Percentiles rank a stretch among this genome's conserved stretches.
phyloP scores from a whole-genome alignment of 2,113 vertebrate species.

The Ciconia maguari region DNA sequence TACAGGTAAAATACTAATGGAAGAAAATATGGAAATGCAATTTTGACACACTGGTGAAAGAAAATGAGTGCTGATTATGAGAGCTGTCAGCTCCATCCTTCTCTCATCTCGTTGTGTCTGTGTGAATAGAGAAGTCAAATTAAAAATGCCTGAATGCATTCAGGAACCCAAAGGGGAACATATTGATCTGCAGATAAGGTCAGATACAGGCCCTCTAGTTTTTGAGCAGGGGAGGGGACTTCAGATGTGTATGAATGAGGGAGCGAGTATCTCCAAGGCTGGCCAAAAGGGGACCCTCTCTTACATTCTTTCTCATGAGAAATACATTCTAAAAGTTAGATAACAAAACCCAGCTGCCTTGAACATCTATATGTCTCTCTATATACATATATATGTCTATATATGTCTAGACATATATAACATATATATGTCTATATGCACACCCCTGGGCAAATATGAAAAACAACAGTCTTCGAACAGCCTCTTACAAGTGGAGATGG shows the following conservation, averaged over 20 bases:
- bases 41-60: neutral
- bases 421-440: neutral
- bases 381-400: too few relatives aligned
- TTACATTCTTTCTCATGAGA: neutral
- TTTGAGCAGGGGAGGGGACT: neutral
- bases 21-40: conserved; percentile 30
- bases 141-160: conserved; percentile 21
- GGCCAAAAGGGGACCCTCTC: neutral
- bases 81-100: conserved; percentile 33
- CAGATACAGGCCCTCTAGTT: neutral
- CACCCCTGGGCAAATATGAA: neutral
- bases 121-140: conserved; percentile 58
- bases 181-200: neutral
- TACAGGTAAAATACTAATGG: neutral
- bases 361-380: neutral
- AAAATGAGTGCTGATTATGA: conserved; percentile 40
- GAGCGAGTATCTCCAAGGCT: neutral
- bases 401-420: too few relatives aligned
- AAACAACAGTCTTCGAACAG: neutral
- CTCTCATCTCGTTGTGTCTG: neutral
- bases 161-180: neutral
- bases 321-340: neutral
- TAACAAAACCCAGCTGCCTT: neutral
- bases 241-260: neutral
- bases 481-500: neutral